Conservation (phyloP, 2,888 invertebrate genomes). For the Stenodema calcarata region DNA sequence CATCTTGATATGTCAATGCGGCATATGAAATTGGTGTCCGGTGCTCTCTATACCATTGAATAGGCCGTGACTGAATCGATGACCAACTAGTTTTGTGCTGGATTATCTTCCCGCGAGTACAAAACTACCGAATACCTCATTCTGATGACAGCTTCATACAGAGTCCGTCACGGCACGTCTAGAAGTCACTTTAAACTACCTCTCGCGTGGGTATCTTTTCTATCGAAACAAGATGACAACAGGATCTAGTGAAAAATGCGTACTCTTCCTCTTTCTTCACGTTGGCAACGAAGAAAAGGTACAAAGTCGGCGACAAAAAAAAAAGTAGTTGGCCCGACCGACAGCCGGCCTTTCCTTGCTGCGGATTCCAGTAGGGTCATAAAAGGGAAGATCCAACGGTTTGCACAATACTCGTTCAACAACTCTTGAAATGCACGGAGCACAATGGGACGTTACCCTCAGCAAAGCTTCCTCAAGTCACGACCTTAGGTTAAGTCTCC, state of each 20-base stretch:
- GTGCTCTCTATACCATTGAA: too few species aligned
- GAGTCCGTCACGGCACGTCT: neutral
- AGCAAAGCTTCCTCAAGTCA: neutral
- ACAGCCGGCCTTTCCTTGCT: neutral
- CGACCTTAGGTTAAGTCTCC: neutral
- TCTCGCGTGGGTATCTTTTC: neutral
- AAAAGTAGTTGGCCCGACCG: neutral
- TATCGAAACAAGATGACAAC: neutral
- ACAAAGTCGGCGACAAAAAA: neutral
- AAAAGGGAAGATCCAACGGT: neutral
- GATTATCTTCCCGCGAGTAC: neutral
- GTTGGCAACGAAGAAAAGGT: neutral
- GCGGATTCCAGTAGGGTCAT: neutral
- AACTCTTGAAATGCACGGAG: neutral
- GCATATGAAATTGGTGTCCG: too few species aligned
- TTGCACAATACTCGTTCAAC: conserved; percentile 2
- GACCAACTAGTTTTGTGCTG: neutral
- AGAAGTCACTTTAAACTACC: neutral
- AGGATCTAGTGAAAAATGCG: neutral
- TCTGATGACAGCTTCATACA: neutral
- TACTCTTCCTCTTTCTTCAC: neutral
- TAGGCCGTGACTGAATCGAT: neutral
- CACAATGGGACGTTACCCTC: neutral
- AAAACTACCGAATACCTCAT: neutral
- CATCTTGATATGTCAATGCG: too few species aligned